Evolutionary conservation across 2,797 vertebrate species (phyloP), one percentile per base, ranked within the genome.

Genomic region (Aeoliscus strigatus): DNA sequence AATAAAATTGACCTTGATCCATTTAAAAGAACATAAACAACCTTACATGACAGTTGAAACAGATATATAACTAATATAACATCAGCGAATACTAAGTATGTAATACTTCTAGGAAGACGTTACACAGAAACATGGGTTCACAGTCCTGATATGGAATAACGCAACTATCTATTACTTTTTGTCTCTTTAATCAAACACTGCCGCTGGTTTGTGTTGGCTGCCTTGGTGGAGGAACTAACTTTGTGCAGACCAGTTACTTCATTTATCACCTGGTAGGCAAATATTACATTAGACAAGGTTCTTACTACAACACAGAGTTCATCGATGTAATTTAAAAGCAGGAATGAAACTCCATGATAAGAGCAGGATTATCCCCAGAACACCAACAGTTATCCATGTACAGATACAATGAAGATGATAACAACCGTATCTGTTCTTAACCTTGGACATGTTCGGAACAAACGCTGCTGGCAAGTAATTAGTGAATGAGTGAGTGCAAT

Each of bases 401-500:
- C 44, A 44, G 58, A 59, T 50, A 44, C 49, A 45, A 39, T 41
- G 35, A 35, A 66, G 58, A 48, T 39, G 52, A 79, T 75, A 66
- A 60, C 66, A 29, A 49, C 57, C 52, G 25, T 70, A 66, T 57
- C 61, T 54, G 27, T 47, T 69, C 68, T 43, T 40, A 41, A 63
- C 53, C 35, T 45, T 61, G 64, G 49, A 66, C 66, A 79, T 30
- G 17, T 63, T 71, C 60, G 14, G 50, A 63, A 39, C 53, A 40
- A 64, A 66, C 40, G 48, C 51, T 50, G 66, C 49, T 1, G 31
- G 23, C 60, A 51, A 73, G 65, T 66, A 75, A 78, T 79, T 73
- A 77, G 49, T 36, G 32, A 75, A 59, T 32, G 60, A 64, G 60
- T 66, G 47, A 69, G 68, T 49, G 40, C 70, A 76, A 77, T 60